Base-by-base conservation (phyloP, 2,113 vertebrate genomes). In the Acrocephalus arundinaceus region DNA sequence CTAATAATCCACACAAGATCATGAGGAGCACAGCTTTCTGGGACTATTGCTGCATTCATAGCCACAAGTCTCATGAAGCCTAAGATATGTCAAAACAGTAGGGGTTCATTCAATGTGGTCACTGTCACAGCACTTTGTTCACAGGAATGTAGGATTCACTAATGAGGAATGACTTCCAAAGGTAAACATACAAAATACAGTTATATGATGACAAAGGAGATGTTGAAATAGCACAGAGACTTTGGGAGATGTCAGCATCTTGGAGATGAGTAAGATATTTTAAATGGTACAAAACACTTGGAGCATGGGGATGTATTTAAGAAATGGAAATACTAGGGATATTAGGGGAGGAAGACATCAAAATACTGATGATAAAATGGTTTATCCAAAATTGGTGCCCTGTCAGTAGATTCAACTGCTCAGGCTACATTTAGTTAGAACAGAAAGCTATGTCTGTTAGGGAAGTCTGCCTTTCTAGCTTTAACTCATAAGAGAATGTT, bases 91-190 rank as follows among this genome's bases (percentile, higher is more conserved):
- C 87, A 83, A 59, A 95, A 70, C 85, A 85, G 74, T 71, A 92
- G 87, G 95, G n/a, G 61, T 75, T 95, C 91, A 89, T 89, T 96
- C 92, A 89, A 91, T 71, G 33, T 37, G 55, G 78, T 76, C 74
- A 89, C 66, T 30, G 54, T 71, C 5, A 9, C 20, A 85, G 46
- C 66, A 62, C 31, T 87, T 91, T 87, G 74, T 70, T 85, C 85
- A 35, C 16, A 48, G 33, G 35, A 74, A 71, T 43, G n/a, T 62
- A 11, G 39, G 51, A 87, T 48, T 94, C 67, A 55, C 67, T 95
- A 94, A 85, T 52, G 51, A 94, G 63, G 75, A 94, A 85, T 55
- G 59, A 67, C 65, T 90, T 89, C 51, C 3, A 1, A 87, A 85
- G 45, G 31, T 82, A 94, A 93, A 94, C 70, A 79, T 15, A 72